Evolutionary conservation across 2,888 invertebrate genomes (phyloP), one percentile per base, ranked within the genome.

Genomic region (Melanostoma mellinum): DNA sequence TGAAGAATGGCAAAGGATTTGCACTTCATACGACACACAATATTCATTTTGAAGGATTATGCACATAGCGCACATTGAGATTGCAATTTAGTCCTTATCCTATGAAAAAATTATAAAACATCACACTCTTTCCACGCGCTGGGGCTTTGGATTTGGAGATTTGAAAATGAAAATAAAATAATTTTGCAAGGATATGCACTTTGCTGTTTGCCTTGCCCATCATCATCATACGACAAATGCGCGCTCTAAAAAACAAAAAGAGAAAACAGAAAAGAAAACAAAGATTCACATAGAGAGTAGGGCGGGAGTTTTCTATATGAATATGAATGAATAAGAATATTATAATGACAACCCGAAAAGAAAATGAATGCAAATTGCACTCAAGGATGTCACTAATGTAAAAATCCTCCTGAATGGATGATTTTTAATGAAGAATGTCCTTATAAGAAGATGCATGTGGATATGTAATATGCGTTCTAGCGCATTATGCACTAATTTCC

Each of bases 311-410:
- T 58, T 74, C 35, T 72, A 71, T 72, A 71, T 75, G 74, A 84
- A 84, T 84, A 75, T 75, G 75, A 79, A 79, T 74, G 20, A 79
- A 79, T 61, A 63, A 63, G 61, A 84, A 84, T 84, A 75, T 20
- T 20, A 20, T 84, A 79, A 84, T 79, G 79, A 71, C 75, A 84
- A 48, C 65, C 65, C 52, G 71, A 79, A 84, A 79, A 79, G 71
- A 79, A 84, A 79, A 84, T 84, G 79, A 84, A 84, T 84, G 79
- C 74, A 84, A 84, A 84, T 84, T 84, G 84, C 79, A 84, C 84
- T 84, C 84, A 79, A 84, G 84, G 84, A 84, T 84, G 84, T 84
- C 84, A 84, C 84, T 84, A 84, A 84, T 84, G 84, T 84, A 79
- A 75, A 84, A 84, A 84, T 84, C 71, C 79, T 84, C 75, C 79